Conservation (phyloP, 2,113 vertebrate genomes). For the Nansenia antarctica region DNA sequence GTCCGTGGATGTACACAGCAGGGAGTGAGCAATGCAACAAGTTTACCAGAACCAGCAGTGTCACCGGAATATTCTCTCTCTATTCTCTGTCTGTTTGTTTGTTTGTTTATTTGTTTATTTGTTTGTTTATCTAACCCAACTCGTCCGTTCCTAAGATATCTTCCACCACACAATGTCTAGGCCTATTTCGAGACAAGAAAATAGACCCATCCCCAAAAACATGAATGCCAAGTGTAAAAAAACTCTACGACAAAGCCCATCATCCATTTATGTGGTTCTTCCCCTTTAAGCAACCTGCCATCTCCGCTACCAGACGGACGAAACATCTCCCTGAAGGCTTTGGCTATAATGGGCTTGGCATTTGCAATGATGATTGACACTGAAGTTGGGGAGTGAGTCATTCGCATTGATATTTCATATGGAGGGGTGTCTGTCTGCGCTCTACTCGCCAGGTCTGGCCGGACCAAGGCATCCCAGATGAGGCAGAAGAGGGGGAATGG, state of each 20-base stretch:
- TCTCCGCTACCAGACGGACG: slow-evolving; percentile 57
- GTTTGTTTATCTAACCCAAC: neutral
- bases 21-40: neutral
- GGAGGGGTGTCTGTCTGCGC: slow-evolving; percentile 49
- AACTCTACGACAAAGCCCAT: slow-evolving; percentile 33
- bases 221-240: slow-evolving; percentile 16
- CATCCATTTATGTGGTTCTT: slow-evolving; percentile 34
- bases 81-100: no score
- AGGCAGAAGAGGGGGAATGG: slow-evolving; percentile 36
- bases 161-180: neutral
- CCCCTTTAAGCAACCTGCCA: slow-evolving; percentile 48
- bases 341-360: slow-evolving; percentile 75
- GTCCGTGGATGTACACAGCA: no score
- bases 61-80: neutral
- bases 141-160: neutral
- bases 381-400: slow-evolving; percentile 73
- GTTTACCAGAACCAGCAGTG: slow-evolving; percentile 6
- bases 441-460: slow-evolving; percentile 48
- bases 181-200: slow-evolving; percentile 14
- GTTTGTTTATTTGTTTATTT: neutral
- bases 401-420: slow-evolving; percentile 77
- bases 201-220: neutral
- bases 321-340: slow-evolving; percentile 70
- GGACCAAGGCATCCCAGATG: slow-evolving; percentile 34
- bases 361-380: slow-evolving; percentile 78